Percentiles rank a stretch among this genome's conserved stretches.
phyloP scores from a whole-genome alignment of 2,113 vertebrate species.

The Barbus barbus region DNA sequence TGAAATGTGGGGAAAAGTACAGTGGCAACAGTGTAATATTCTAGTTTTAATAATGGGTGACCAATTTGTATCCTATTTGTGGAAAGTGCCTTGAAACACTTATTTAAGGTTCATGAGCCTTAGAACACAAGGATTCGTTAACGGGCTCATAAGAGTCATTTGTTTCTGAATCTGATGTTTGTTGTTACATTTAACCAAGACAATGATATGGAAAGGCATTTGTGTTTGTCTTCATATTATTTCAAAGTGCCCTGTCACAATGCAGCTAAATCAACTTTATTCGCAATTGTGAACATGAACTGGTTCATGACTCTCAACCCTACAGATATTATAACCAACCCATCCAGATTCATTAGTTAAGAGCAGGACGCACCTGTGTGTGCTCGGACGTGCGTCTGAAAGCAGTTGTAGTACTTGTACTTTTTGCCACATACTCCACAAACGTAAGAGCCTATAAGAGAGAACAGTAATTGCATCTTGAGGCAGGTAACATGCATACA shows the following conservation, averaged over 20 bases:
- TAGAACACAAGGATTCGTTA: too few relatives aligned
- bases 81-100: too few relatives aligned
- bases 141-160: background rate
- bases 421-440: conserved; percentile 97
- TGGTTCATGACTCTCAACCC: background rate
- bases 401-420: conserved; percentile 99
- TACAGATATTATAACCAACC: background rate
- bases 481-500: too few relatives aligned
- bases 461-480: conserved; percentile 45
- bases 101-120: too few relatives aligned
- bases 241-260: background rate
- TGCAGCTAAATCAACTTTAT: background rate
- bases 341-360: background rate
- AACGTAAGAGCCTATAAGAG: conserved; percentile 88
- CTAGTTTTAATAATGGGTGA: too few relatives aligned
- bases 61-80: too few relatives aligned
- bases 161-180: background rate
- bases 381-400: conserved; percentile 96
- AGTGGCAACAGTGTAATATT: too few relatives aligned
- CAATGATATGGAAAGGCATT: background rate
- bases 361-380: conserved; percentile 84
- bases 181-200: background rate
- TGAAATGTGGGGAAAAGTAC: too few relatives aligned
- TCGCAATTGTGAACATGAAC: background rate
- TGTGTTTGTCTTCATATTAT: background rate